phyloP scores from a whole-genome alignment of 2,113 vertebrate genomes.

The Anhinga anhinga region DNA sequence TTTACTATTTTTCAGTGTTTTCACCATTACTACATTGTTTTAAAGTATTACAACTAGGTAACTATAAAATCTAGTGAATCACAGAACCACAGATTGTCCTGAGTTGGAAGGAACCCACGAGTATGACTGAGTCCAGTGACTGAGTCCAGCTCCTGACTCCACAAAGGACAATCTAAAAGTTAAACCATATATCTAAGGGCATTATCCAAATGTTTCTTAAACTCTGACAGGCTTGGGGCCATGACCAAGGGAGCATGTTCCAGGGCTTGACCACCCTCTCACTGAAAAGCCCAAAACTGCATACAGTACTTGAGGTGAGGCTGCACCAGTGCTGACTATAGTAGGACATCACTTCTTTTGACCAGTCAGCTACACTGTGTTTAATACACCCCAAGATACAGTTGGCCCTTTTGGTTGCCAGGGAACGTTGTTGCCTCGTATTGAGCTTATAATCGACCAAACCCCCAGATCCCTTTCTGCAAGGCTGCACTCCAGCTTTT shows the following conservation, averaged over 20 bases:
- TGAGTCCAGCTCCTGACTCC: neutral
- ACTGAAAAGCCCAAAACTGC: neutral
- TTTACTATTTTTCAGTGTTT: neutral
- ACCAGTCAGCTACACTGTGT: neutral
- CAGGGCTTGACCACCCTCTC: too few relatives aligned
- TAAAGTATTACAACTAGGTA: neutral
- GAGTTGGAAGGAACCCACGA: neutral
- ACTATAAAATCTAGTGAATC: neutral
- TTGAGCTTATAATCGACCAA: neutral
- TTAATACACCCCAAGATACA: neutral
- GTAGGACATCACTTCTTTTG: neutral
- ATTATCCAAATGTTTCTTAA: neutral
- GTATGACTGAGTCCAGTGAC: neutral
- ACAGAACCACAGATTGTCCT: neutral
- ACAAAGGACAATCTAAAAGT: neutral
- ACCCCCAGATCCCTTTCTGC: neutral
- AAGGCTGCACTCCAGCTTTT: neutral
- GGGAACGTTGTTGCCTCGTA: neutral
- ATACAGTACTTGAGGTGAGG: neutral
- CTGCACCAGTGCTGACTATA: neutral
- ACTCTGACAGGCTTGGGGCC: neutral
- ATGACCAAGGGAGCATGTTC: neutral
- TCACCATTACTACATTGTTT: neutral
- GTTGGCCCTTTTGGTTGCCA: neutral
- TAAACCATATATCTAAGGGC: neutral